Base-by-base conservation (phyloP, 2,797 vertebrate genomes). In the Lagodon rhomboides region DNA sequence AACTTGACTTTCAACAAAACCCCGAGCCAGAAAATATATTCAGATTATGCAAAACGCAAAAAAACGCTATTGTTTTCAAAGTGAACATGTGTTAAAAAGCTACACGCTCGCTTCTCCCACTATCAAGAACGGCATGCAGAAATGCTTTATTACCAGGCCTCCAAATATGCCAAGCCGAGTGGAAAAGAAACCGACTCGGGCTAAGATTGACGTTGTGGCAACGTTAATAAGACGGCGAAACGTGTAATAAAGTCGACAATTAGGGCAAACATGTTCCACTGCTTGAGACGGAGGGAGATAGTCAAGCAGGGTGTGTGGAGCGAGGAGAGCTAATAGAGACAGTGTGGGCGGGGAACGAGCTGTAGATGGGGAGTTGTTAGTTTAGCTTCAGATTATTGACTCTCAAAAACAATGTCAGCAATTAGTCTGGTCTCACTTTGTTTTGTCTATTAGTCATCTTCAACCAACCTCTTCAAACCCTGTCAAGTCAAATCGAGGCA, bases 211-310 rank as follows among this genome's bases (percentile, higher is more conserved):
- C 77, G 80, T 73, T 41, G 82, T 44, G 82, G 89, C 89, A 79
- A 90, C 89, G 78, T 80, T 94, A 95, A 95, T 94, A 95, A 93
- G 91, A 94, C 71, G 86, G 60, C 81, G 89, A 94, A 94, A 93
- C 92, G 86, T 92, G 94, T 95, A 94, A 96, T 95, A 96, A 96
- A 96, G 94, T 96, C 91, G 82, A 93, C 95, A 95, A 95, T 96
- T 95, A 96, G 93, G 80, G 90, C 77, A 89, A 93, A 94, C 92
- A 91, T 81, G 94, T 95, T 96, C 95, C 95, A 93, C 91, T 75
- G 92, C 94, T 92, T 89, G 93, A 93, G 87, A 94, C 87, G 47
- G 85, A 86, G 82, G 75, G 81, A 90, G 89, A 91, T 93, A 92
- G 92, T 80, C 77, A 79, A 82, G 89, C 87, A 75, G 78, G 73